Conservation (phyloP, 2,797 vertebrate species). For the Phylloscopus collybita region DNA sequence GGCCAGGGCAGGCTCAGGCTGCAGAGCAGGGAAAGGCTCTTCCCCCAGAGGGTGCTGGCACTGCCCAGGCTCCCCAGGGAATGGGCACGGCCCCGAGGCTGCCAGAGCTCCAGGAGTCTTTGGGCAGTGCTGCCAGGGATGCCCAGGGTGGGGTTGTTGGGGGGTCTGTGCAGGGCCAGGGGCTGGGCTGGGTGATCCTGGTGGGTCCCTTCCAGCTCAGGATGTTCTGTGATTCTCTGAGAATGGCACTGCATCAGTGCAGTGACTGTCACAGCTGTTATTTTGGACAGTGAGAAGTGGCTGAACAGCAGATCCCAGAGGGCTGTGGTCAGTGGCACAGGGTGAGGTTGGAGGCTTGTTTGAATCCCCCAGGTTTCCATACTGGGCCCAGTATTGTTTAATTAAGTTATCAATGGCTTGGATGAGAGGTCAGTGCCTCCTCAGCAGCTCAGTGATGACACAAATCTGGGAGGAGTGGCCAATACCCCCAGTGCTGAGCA, state of each 20-base stretch:
- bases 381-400: neutral
- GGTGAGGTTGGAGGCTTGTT: neutral
- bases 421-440: neutral
- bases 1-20: neutral
- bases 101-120: neutral
- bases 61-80: neutral
- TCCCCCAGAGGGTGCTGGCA: neutral
- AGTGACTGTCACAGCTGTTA: neutral
- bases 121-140: neutral
- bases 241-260: neutral
- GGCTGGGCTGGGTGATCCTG: accelerated
- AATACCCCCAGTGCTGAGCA: neutral
- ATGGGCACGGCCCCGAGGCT: neutral
- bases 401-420: neutral
- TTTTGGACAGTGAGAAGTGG: neutral
- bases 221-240: neutral
- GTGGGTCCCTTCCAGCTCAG: neutral
- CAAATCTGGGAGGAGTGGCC: neutral
- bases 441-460: neutral
- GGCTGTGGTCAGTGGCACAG: neutral
- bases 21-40: neutral
- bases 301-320: neutral
- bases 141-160: neutral
- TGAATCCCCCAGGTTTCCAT: neutral
- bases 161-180: neutral